phyloP scores from a whole-genome alignment of 2,888 invertebrate genomes.

The Euplexia lucipara region DNA sequence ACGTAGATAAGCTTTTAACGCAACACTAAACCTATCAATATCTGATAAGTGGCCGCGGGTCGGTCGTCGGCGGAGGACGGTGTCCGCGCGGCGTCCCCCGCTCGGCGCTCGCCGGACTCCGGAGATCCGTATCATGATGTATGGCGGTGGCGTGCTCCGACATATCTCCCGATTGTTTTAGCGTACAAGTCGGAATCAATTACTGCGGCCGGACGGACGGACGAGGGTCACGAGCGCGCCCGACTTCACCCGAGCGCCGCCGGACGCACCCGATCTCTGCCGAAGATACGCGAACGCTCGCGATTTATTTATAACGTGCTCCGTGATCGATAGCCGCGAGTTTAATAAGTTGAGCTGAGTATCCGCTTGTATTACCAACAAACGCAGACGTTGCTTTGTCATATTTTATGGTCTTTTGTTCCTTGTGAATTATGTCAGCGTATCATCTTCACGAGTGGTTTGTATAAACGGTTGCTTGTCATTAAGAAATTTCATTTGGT shows the following conservation, averaged over 20 bases:
- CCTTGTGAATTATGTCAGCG: slow-evolving; percentile 12
- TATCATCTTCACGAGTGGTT: slow-evolving; percentile 20
- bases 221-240: slow-evolving; percentile 59
- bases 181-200: slow-evolving; percentile 67
- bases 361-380: slow-evolving; percentile 44
- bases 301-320: slow-evolving; percentile 59
- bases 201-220: slow-evolving; percentile 53
- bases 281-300: slow-evolving; percentile 48
- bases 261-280: slow-evolving; percentile 53
- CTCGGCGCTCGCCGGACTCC: slow-evolving; percentile 1
- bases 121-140: slow-evolving; percentile 64
- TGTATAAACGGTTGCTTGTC: slow-evolving; percentile 9
- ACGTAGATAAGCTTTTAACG: slow-evolving; percentile 59
- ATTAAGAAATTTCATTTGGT: slow-evolving; percentile 9
- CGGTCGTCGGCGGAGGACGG: neutral
- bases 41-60: slow-evolving; percentile 31
- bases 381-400: slow-evolving; percentile 30
- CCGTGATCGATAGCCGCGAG: slow-evolving; percentile 46
- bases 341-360: slow-evolving; percentile 53
- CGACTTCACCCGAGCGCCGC: slow-evolving; percentile 45
- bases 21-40: slow-evolving; percentile 59
- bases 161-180: slow-evolving; percentile 67
- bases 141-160: slow-evolving; percentile 58
- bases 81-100: neutral
- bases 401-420: slow-evolving; percentile 46